A percentile compares a stretch with the other conserved stretches of the same genome.
These are phyloP conservation scores for Apotomis capreana DNA, from an alignment of 2,888 invertebrate genomes.

Conservation along the genomic window DNA sequence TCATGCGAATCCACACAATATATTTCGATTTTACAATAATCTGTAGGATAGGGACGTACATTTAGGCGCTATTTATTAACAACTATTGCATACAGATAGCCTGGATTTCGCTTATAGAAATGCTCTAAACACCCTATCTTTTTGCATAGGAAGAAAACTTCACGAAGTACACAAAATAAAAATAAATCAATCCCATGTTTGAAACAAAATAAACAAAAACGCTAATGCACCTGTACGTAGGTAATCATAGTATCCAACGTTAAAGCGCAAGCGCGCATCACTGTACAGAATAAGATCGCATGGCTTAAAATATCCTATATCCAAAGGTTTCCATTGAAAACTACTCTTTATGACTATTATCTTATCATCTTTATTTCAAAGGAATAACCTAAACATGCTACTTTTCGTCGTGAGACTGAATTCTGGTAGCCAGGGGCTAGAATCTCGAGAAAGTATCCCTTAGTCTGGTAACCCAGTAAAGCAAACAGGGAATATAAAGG, in stretches of 20 bases:
- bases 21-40: no score
- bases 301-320: neutral
- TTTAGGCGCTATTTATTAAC: no score
- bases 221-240: constrained; percentile 14
- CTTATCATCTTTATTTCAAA: neutral
- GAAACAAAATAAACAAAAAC: neutral
- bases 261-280: constrained; percentile 26
- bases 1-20: no score
- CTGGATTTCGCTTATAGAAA: no score
- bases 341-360: neutral
- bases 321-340: neutral
- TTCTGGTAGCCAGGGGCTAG: constrained; percentile 14
- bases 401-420: neutral
- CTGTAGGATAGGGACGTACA: no score
- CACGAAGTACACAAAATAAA: neutral
- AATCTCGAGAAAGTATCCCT: constrained; percentile 34
- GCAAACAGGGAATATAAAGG: constrained; percentile 48
- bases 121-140: no score
- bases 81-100: no score
- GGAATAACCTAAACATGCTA: neutral
- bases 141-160: no score
- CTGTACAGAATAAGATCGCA: constrained; percentile 6
- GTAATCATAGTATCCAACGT: constrained; percentile 14
- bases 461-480: constrained; percentile 52
- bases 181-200: neutral